Base-by-base conservation (phyloP, 2,888 invertebrate species). In the Selenia dentaria region DNA sequence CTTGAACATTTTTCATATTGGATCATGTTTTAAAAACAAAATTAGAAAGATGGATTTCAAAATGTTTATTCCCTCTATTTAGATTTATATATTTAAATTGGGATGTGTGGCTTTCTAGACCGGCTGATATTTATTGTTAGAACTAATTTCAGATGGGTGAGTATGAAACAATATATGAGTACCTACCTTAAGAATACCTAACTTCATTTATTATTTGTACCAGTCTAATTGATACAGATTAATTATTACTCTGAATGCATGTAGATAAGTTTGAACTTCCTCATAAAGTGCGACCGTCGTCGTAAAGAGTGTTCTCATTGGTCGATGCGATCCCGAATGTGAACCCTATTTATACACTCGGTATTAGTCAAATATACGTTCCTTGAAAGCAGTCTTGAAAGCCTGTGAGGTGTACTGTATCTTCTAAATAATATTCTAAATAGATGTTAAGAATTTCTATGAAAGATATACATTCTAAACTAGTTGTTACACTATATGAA, bases 391-490 rank as follows among this genome's bases (percentile, higher is more conserved):
- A 41, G 28, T 20, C 9, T 18, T 27, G 20, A n/a, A 34, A 24
- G 44, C 28, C 44, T 44, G 44, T 44, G 37, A 38, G 28, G 27
- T 44, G 33, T 20, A 12, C 20, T 28, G 27, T 38, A 34, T 28
- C 38, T 38, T 27, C 22, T n/a, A 16, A 38, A 38, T 31, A 38
- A 38, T 25, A 38, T 44, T 44, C 26, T 44, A 43, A 44, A 20
- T 43, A 32, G 12, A 32, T 22, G 6, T 31, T 37, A 44, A 32
- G 36, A 13, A 26, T 20, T 20, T 20, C 13, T 37, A 13, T 9
- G 10, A 18, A 13, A 25, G 14, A 10, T 10, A 33, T 16, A 11
- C n/a, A n/a, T n/a, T 29, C 29, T 29, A 16, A 16, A 16, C 16
- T 16, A 16, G 16, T 2, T 4, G 16, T 16, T 3, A 3, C 4